A percentile compares a stretch with the other conserved stretches of the same genome.
Evolutionary conservation across 2,888 invertebrate species (phyloP).

Genomic region (Limnephilus marmoratus): DNA sequence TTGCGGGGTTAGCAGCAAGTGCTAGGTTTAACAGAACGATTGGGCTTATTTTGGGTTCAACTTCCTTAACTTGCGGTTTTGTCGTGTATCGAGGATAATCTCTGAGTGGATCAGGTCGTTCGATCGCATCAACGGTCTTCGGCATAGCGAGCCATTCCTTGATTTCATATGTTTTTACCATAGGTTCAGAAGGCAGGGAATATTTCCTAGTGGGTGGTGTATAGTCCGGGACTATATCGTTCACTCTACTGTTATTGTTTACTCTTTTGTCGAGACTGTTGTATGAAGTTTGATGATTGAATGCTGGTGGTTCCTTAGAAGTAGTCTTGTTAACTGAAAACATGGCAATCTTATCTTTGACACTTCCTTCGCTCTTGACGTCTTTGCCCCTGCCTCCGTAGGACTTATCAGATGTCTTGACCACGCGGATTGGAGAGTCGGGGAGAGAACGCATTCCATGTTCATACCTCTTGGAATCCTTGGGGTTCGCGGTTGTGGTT

Average conservation of each 20-base stretch:
- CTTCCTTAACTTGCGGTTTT: slow-evolving; percentile 68
- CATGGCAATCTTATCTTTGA: slow-evolving; percentile 92
- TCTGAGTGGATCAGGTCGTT: not conserved
- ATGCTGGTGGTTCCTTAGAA: slow-evolving; percentile 40
- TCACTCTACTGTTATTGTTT: slow-evolving; percentile 4
- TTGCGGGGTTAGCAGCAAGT: slow-evolving; percentile 27
- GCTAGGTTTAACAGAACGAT: slow-evolving; percentile 67
- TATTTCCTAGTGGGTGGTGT: not conserved
- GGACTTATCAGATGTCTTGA: slow-evolving; percentile 67
- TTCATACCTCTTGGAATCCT: slow-evolving; percentile 50
- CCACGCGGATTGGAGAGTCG: slow-evolving; percentile 60
- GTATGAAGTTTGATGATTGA: not conserved
- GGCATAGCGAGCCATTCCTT: slow-evolving; percentile 14
- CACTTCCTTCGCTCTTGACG: slow-evolving; percentile 88
- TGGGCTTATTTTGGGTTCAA: slow-evolving; percentile 76
- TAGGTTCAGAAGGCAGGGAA: slow-evolving; percentile 45
- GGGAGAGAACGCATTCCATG: slow-evolving; percentile 24
- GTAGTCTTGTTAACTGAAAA: slow-evolving; percentile 80
- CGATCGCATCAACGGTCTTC: slow-evolving; percentile 24
- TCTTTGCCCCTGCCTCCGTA: slow-evolving; percentile 82
- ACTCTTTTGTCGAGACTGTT: slow-evolving; percentile 23
- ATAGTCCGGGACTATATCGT: not conserved
- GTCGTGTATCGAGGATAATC: slow-evolving; percentile 13
- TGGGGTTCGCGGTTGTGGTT: slow-evolving; percentile 49
- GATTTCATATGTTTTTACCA: slow-evolving; percentile 37